A percentile compares a stretch with the other conserved stretches of the same genome.
Evolutionary conservation across 2,113 vertebrate species (phyloP).

Genomic region (Lepus timidus): DNA sequence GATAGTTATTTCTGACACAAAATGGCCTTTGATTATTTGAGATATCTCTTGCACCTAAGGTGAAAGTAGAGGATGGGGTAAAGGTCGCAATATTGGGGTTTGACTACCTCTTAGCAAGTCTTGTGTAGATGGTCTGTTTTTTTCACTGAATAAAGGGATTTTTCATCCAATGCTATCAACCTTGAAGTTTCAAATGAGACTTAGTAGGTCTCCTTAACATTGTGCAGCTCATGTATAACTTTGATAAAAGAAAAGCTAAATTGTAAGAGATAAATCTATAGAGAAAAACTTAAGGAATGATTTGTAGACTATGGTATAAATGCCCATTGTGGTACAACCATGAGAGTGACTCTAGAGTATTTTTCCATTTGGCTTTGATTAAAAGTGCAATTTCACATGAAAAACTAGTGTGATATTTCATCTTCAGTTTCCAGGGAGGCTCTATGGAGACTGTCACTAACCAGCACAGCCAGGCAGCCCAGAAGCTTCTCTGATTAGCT

Average conservation of each 20-base stretch:
- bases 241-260: slow-evolving; percentile 34
- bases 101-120: neutral
- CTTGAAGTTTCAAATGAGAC: neutral
- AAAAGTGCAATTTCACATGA: slow-evolving; percentile 64
- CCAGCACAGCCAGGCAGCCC: slow-evolving; percentile 47
- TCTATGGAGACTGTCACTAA: slow-evolving; percentile 54
- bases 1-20: neutral
- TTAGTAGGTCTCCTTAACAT: neutral
- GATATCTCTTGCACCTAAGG: too few species aligned
- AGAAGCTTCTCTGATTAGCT: slow-evolving; percentile 68
- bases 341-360: slow-evolving; percentile 13
- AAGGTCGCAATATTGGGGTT: neutral
- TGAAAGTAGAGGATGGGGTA: neutral
- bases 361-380: slow-evolving; percentile 74
- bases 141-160: neutral
- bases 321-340: slow-evolving; percentile 28
- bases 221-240: neutral
- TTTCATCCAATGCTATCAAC: neutral
- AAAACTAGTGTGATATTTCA: slow-evolving; percentile 69
- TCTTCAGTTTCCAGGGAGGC: slow-evolving; percentile 67
- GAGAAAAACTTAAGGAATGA: neutral
- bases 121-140: neutral
- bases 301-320: neutral
- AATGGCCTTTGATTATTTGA: neutral
- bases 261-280: neutral